Base-by-base conservation (phyloP, 2,888 invertebrate species). In the Carabus problematicus region DNA sequence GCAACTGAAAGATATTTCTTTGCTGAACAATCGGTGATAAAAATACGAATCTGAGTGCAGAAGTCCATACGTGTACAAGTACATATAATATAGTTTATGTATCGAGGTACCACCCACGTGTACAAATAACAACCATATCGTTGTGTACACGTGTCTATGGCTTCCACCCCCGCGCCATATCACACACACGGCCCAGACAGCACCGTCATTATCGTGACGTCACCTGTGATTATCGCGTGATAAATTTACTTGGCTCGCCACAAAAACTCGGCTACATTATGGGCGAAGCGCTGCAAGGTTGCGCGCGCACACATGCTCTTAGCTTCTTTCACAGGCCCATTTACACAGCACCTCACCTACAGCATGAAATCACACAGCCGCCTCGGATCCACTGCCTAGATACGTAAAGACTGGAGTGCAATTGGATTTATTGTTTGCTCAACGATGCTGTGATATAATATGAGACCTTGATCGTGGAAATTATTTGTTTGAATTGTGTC, bases 221-320 rank as follows among this genome's bases (percentile, higher is more conserved):
- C 52, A 52, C 52, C 52, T 52, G 52, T 52, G 52, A 52, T 52
- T 52, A 52, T 52, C 11, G 16, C 9, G 52, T 52, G 52, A 52
- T 52, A 52, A 52, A 52, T 52, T 52, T 52, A 19, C 52, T 16
- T 52, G 52, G 12, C 52, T 16, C 14, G 19, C 52, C 12, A 52
- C 52, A 52, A 16, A 52, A 16, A 52, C 52, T 12, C 14, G 47
- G 19, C 16, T 52, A 52, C 52, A 52, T 52, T 52, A 52, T 52
- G 18, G 52, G 14, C 18, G 47, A 16, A 47, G 11, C 16, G 12
- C 12, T 47, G n/a, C 16, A 47, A 16, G 12, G 11, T n/a, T 47
- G 12, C 47, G 12, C 16, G 12, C 16, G 47, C 16, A n/a, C n/a
- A n/a, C n/a, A n/a, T n/a, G 47, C n/a, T 47, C 16, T 11, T 47